Base-by-base conservation (phyloP, 2,888 invertebrate genomes). In the Caenorhabditis angaria region DNA sequence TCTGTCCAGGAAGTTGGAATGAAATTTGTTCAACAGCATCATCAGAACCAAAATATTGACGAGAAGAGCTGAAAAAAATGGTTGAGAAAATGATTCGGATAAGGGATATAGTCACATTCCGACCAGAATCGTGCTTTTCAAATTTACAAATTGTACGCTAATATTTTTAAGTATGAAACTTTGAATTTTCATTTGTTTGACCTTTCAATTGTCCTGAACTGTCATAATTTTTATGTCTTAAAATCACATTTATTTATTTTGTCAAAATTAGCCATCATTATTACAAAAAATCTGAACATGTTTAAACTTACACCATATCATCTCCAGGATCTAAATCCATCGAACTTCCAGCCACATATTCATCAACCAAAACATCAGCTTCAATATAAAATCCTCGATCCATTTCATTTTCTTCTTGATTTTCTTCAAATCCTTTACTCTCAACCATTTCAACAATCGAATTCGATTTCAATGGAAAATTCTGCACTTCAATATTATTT, bases 21-120 rank as follows among this genome's bases (percentile, higher is more conserved):
- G 81, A 81, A 59, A 85, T 84, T n/a, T 71, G 75, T 61, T 85
- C 85, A 8, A 84, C 80, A 0, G 85, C 83, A 64, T 83, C 78
- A 6, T 75, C 75, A 0, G 57, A 25, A 12, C 83, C 83, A 50
- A 63, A 77, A 29, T 73, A 66, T 24, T 67, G 56, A 22, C 78
- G 64, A 20, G 77, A 65, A 8, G 72, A 51, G 28, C 79, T 75
- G 61, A 55, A 74, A 55, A 27, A 58, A 47, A 10, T 57, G 32
- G 12, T 5, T 29, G 14, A 29, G 12, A 29, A 32, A 41, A 35
- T 24, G 20, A 10, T 10, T 47, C 35, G 35, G 12, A 41, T 6
- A 41, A n/a, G n/a, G n/a, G n/a, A n/a, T n/a, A n/a, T n/a, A n/a
- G n/a, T n/a, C n/a, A n/a, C n/a, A n/a, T n/a, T n/a, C n/a, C n/a